Percentiles rank a stretch among this genome's conserved stretches.
phyloP scores from a whole-genome alignment of 2,797 vertebrate species.

The Apodemus agrarius region DNA sequence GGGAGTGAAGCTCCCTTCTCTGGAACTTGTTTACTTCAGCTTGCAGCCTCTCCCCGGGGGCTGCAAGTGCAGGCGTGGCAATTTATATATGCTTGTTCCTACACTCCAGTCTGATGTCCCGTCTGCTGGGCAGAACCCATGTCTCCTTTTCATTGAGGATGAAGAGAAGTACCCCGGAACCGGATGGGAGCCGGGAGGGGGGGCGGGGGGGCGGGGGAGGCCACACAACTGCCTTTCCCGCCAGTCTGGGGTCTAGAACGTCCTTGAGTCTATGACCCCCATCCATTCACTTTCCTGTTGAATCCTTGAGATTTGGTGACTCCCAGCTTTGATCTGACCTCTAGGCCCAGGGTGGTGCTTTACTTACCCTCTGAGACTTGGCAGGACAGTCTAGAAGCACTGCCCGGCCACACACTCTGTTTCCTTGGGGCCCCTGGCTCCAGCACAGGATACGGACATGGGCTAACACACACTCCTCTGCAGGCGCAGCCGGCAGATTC shows the following conservation, averaged over 20 bases:
- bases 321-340: background rate
- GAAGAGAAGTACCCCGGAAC: background rate
- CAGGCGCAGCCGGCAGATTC: background rate
- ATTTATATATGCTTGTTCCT: background rate
- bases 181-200: too few species aligned
- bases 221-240: background rate
- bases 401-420: rapidly evolving
- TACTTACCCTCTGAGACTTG: background rate
- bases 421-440: background rate
- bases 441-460: background rate
- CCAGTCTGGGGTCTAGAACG: background rate
- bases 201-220: too few species aligned
- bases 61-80: rapidly evolving
- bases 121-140: background rate
- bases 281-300: background rate
- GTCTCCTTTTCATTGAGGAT: background rate
- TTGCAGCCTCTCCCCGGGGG: background rate
- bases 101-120: background rate
- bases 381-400: background rate
- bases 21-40: background rate
- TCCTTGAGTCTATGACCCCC: background rate
- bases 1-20: background rate
- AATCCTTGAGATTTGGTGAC: background rate
- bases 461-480: background rate
- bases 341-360: background rate